Evolutionary conservation across 1,140 invertebrate species (phyloP).

Genomic region (Drosophila mauritiana): DNA sequence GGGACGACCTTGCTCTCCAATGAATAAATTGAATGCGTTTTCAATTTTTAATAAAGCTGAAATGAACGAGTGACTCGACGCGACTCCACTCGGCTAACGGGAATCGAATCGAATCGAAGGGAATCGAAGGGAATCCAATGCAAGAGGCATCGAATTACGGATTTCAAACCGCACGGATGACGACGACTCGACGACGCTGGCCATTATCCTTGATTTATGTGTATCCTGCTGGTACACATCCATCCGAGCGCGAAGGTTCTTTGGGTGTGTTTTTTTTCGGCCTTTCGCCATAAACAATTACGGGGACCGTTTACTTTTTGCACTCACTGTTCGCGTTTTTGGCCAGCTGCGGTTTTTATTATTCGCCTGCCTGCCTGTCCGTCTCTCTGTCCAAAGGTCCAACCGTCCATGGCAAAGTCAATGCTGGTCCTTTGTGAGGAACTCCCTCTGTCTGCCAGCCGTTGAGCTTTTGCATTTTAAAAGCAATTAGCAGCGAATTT

Average conservation of each 20-base stretch:
- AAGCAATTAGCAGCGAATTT: conserved; percentile 81
- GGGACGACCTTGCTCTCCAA: conserved; percentile 69
- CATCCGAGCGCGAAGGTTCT: conserved; percentile 10
- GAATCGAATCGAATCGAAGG: conserved; percentile 7
- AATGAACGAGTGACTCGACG: conserved; percentile 43
- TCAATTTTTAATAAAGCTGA: conserved; percentile 80
- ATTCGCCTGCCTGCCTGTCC: conserved; percentile 25
- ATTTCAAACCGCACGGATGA: conserved; percentile 71
- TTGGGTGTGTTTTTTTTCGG: conserved; percentile 14
- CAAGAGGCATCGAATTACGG: conserved; percentile 80
- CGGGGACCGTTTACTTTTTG: conserved; percentile 58
- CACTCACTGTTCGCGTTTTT: conserved; percentile 47
- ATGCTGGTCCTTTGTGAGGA: conserved; percentile 65
- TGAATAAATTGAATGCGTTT: conserved; percentile 83
- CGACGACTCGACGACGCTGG: conserved; percentile 70
- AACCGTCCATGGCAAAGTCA: conserved; percentile 68
- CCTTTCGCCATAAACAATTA: conserved; percentile 78
- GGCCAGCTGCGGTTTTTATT: conserved; percentile 75
- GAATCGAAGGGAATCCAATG: conserved; percentile 49
- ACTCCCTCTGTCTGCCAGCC: conserved; percentile 19
- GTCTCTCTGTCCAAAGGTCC: neutral
- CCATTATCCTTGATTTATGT: conserved; percentile 83
- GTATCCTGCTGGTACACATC: conserved; percentile 71
- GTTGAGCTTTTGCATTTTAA: conserved; percentile 76
- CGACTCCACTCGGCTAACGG: neutral